Percentiles rank a stretch among this genome's conserved stretches.
Evolutionary conservation across 2,113 vertebrate species (phyloP).

Genomic region (Peucedramus taeniatus): DNA sequence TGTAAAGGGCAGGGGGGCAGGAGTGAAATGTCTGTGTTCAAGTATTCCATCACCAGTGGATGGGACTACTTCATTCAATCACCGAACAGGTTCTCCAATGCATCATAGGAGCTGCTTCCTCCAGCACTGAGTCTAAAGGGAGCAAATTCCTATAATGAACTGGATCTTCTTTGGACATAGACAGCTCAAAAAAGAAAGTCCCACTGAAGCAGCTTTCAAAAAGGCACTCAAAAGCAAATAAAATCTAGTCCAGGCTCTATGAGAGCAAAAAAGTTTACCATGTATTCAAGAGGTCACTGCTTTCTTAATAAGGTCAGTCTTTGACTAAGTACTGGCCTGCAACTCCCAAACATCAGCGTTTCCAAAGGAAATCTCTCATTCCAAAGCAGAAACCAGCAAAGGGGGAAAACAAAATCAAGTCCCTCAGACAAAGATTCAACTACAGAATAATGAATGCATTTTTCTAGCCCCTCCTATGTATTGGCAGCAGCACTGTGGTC

Average conservation of each 20-base stretch:
- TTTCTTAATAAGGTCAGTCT: slow-evolving; percentile 83
- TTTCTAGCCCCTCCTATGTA: slow-evolving; percentile 64
- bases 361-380: slow-evolving; percentile 76
- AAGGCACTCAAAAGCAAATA: slow-evolving; percentile 99
- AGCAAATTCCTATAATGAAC: slow-evolving; percentile 50
- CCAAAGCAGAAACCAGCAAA: slow-evolving; percentile 76
- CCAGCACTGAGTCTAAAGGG: slow-evolving; percentile 38
- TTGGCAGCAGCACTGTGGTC: slow-evolving; percentile 73
- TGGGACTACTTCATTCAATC: slow-evolving; percentile 70
- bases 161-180: slow-evolving; percentile 77
- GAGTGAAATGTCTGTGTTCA: slow-evolving; percentile 69
- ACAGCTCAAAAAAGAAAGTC: slow-evolving; percentile 77
- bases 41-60: slow-evolving; percentile 72
- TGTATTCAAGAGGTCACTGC: slow-evolving; percentile 84
- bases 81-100: slow-evolving; percentile 63
- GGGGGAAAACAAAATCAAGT: slow-evolving; percentile 69
- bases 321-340: slow-evolving; percentile 85
- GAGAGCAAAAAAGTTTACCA: slow-evolving; percentile 84
- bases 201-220: slow-evolving; percentile 91
- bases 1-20: background rate
- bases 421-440: slow-evolving; percentile 78
- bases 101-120: slow-evolving; percentile 69
- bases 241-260: slow-evolving; percentile 87
- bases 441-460: slow-evolving; percentile 72
- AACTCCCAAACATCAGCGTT: slow-evolving; percentile 78